phyloP scores from a whole-genome alignment of 1,140 invertebrate species.

The Drosophila insularis region DNA sequence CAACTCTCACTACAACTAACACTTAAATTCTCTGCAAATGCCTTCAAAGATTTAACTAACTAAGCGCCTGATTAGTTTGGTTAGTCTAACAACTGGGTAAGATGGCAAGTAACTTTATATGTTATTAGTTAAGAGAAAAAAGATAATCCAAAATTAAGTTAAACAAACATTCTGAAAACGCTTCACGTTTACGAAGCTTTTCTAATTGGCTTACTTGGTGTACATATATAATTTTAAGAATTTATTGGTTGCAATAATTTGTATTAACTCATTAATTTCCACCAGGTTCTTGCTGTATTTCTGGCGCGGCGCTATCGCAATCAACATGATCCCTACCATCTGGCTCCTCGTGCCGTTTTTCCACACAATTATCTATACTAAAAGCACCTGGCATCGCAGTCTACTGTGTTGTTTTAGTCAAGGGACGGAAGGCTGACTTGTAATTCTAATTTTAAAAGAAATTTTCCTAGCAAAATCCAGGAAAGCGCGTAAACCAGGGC shows the following conservation, averaged over 20 bases:
- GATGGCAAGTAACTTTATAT: slow-evolving; percentile 16
- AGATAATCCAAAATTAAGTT: background rate
- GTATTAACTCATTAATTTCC: slow-evolving; percentile 8
- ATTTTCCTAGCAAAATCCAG: slow-evolving; percentile 58
- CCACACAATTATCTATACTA: slow-evolving; percentile 84
- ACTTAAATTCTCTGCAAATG: slow-evolving; percentile 14
- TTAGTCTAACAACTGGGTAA: slow-evolving; percentile 26
- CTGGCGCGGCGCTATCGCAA: slow-evolving; percentile 89
- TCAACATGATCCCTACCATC: slow-evolving; percentile 87
- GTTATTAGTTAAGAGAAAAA: background rate
- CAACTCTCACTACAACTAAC: slow-evolving; percentile 37
- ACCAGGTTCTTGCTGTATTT: slow-evolving; percentile 89
- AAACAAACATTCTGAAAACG: no score
- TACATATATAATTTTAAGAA: background rate
- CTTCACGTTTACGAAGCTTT: no score
- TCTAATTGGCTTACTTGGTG: background rate
- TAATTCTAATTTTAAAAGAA: slow-evolving; percentile 48
- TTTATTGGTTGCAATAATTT: background rate
- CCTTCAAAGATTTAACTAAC: slow-evolving; percentile 30
- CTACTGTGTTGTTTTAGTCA: slow-evolving; percentile 60
- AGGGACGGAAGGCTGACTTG: slow-evolving; percentile 75
- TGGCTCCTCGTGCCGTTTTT: slow-evolving; percentile 87
- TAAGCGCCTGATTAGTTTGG: slow-evolving; percentile 40
- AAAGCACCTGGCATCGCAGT: slow-evolving; percentile 15
- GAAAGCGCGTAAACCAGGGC: slow-evolving; percentile 19